A percentile compares a stretch with the other conserved stretches of the same genome.
Evolutionary conservation across 1,140 invertebrate genomes (phyloP).

Genomic region (Melipona quadrifasciata): DNA sequence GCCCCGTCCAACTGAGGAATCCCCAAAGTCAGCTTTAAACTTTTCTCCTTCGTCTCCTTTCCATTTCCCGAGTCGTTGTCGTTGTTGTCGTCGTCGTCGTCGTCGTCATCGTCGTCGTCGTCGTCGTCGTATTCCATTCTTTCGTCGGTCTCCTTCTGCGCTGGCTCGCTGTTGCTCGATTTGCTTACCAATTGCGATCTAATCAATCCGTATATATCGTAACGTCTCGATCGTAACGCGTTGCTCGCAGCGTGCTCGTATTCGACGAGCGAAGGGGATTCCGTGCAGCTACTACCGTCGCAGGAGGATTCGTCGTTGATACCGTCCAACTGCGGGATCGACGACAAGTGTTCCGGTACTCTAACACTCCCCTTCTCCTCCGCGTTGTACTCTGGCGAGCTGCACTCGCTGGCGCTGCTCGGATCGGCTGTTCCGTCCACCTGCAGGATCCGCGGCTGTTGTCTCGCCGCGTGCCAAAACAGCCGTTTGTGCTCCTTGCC

Average conservation of each 20-base stretch:
- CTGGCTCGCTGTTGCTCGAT: not conserved
- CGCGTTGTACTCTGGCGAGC: conserved; percentile 75
- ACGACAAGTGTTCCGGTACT: conserved; percentile 36
- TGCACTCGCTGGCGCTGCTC: conserved; percentile 79
- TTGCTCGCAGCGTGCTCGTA: conserved; percentile 46
- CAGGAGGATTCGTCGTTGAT: conserved; percentile 70
- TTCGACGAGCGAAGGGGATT: conserved; percentile 9
- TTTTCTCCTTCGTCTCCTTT: conserved; percentile 21
- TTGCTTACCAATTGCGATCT: conserved; percentile 46
- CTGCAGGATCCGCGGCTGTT: conserved; percentile 81
- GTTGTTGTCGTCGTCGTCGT: too few relatives aligned
- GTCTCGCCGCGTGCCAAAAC: conserved; percentile 76
- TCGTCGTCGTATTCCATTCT: too few relatives aligned
- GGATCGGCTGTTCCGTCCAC: conserved; percentile 86
- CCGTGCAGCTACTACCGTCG: conserved; percentile 33
- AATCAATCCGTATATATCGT: conserved; percentile 46
- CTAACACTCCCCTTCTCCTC: conserved; percentile 66
- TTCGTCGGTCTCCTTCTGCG: too few relatives aligned
- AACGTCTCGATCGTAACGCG: conserved; percentile 44
- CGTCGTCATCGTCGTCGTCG: too few relatives aligned
- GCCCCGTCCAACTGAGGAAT: conserved; percentile 90
- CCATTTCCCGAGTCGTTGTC: too few relatives aligned
- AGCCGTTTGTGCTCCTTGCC: conserved; percentile 78
- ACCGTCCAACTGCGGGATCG: conserved; percentile 74
- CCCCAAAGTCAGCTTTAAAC: conserved; percentile 67